phyloP scores from a whole-genome alignment of 92 coral and sea anemone species.

The Zoanthus gigantus region DNA sequence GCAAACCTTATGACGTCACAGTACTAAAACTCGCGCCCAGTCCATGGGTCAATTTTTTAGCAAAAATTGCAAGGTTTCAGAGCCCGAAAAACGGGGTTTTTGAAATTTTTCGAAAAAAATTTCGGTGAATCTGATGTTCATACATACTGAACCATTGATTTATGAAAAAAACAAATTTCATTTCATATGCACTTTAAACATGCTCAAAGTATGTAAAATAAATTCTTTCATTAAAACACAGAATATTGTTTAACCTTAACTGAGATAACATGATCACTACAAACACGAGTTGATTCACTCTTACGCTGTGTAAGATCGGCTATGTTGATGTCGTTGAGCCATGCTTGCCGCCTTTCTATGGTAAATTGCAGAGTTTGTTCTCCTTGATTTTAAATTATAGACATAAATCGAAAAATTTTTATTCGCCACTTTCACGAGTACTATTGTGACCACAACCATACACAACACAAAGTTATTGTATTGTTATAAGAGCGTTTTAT shows the following conservation, averaged over 20 bases:
- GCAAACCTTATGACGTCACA: too few species aligned
- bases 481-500: slow-evolving; percentile 13
- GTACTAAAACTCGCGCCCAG: too few species aligned
- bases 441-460: slow-evolving; percentile 53
- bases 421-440: slow-evolving; percentile 43
- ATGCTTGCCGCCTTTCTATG: slow-evolving; percentile 47
- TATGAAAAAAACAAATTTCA: too few species aligned
- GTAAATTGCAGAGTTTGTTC: slow-evolving; percentile 51
- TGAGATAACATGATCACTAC: slow-evolving; percentile 68
- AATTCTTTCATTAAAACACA: slow-evolving; percentile 4
- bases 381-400: slow-evolving; percentile 50
- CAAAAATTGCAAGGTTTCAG: too few species aligned
- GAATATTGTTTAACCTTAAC: slow-evolving; percentile 54
- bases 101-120: too few species aligned
- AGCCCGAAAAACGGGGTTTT: too few species aligned
- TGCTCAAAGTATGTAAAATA: slow-evolving; percentile 22
- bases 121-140: too few species aligned
- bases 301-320: slow-evolving; percentile 61
- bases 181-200: not conserved
- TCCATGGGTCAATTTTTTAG: too few species aligned
- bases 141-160: too few species aligned
- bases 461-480: slow-evolving; percentile 64
- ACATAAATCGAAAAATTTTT: slow-evolving; percentile 51
- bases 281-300: slow-evolving; percentile 60
- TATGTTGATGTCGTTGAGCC: slow-evolving; percentile 59